Evolutionary conservation across 2,888 invertebrate genomes (phyloP).

Genomic region (Parapristionchus giblindavisi): DNA sequence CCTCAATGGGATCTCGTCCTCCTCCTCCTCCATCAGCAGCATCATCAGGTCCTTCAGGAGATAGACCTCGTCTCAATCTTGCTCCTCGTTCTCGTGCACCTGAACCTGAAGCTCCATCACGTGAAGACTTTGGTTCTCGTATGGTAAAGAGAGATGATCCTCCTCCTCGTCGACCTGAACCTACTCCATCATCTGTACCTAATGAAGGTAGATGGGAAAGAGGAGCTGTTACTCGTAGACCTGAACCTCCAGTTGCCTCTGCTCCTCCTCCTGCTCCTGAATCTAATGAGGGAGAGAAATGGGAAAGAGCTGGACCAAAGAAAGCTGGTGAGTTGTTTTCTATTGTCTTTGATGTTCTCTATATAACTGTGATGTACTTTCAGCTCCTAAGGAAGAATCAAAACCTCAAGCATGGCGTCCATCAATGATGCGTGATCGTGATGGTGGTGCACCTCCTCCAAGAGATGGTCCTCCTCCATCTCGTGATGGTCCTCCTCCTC

Average conservation of each 20-base stretch:
- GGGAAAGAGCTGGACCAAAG: slow-evolving; percentile 36
- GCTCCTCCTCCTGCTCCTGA: background rate
- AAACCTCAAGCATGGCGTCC: slow-evolving; percentile 22
- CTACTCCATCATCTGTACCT: background rate
- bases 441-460: background rate
- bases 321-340: background rate
- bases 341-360: too few relatives aligned
- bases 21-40: slow-evolving; percentile 12
- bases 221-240: slow-evolving; percentile 11
- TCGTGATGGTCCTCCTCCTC: background rate
- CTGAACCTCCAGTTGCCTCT: background rate
- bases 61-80: slow-evolving; percentile 33
- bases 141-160: slow-evolving; percentile 28
- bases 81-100: background rate
- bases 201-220: slow-evolving; percentile 27
- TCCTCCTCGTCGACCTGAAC: background rate
- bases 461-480: background rate
- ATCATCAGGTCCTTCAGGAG: background rate
- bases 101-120: slow-evolving; percentile 33
- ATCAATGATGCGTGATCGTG: background rate
- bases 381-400: background rate
- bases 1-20: background rate
- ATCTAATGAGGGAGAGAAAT: slow-evolving; percentile 12
- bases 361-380: too few relatives aligned
- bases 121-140: slow-evolving; percentile 32